phyloP scores from a whole-genome alignment of 2,797 vertebrate genomes.

The Cynodonichthys magdalenae region DNA sequence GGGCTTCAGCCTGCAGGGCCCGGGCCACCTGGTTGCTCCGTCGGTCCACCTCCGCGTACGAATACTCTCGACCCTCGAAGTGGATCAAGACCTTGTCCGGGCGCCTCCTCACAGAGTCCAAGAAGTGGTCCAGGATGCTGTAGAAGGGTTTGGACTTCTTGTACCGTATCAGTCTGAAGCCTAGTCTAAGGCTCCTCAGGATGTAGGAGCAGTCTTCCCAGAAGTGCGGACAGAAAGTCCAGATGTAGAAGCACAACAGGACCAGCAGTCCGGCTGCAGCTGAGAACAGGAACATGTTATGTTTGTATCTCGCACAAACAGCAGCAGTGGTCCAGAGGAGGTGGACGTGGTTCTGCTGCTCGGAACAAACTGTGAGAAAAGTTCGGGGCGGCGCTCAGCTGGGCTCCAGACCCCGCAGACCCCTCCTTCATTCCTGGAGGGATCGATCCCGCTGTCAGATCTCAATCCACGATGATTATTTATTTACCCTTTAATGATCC shows the following conservation, averaged over 20 bases:
- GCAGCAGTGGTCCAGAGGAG: no score
- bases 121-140: slow-evolving; percentile 81
- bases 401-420: background rate
- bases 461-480: background rate
- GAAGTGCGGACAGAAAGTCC: slow-evolving; percentile 59
- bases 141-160: slow-evolving; percentile 65
- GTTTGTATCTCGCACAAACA: background rate
- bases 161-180: slow-evolving; percentile 45
- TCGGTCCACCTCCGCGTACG: slow-evolving; percentile 81
- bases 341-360: background rate
- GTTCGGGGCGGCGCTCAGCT: slow-evolving; percentile 35
- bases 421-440: slow-evolving; percentile 41
- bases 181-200: slow-evolving; percentile 40
- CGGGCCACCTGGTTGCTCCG: slow-evolving; percentile 84
- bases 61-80: slow-evolving; percentile 72
- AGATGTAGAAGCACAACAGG: slow-evolving; percentile 42
- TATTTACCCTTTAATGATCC: no score
- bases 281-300: slow-evolving; percentile 69
- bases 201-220: slow-evolving; percentile 63
- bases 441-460: slow-evolving; percentile 49
- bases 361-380: slow-evolving; percentile 48
- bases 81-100: slow-evolving; percentile 81
- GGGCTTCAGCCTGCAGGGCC: slow-evolving; percentile 75
- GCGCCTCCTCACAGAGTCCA: slow-evolving; percentile 60
- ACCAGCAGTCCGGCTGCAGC: slow-evolving; percentile 63